Base-by-base conservation (phyloP, 2,797 vertebrate species). In the Acridotheres tristis region DNA sequence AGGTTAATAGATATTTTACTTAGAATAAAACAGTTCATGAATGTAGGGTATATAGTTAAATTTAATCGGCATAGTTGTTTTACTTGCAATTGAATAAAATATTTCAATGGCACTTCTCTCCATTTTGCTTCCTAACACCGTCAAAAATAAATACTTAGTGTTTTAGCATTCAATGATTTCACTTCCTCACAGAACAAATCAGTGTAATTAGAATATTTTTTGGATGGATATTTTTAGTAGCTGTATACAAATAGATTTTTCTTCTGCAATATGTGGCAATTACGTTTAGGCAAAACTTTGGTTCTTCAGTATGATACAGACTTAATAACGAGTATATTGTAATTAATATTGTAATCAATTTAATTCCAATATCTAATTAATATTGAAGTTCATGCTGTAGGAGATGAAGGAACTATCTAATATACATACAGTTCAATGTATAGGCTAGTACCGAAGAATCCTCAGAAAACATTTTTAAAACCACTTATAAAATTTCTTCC, bases 381-480 rank as follows among this genome's bases (percentile, higher is more conserved):
- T 78, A 90, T 73, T 93, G 68, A 62, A 90, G 17, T 62, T 94
- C 42, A 67, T 59, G 55, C 90, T 93, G 88, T 68, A 93, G 90
- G 89, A 90, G 73, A 96, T 96, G 90, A 95, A 71, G 88, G 91
- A 93, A 90, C 79, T 85, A 89, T 96, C 47, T 58, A 58, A 16
- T 61, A 85, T 29, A 90, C 15, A 69, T 6, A 76, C 29, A 65
- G 5, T 71, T 59, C 19, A 53, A 12, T 61, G n/a, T 20, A 69
- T 20, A 69, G 38, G n/a, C 51, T 79, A 50, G 15, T 61, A 75
- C 13, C 88, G 77, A 68, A 54, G 83, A 90, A 91, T 90, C 75
- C 88, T 96, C 92, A 96, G 95, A 94, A 97, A 96, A 74, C 51
- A 77, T 83, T 96, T 94, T 95, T 19, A 16, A 86, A 96, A 86